Conservation (phyloP, 2,888 invertebrate species). For the Rhagonycha fulva region DNA sequence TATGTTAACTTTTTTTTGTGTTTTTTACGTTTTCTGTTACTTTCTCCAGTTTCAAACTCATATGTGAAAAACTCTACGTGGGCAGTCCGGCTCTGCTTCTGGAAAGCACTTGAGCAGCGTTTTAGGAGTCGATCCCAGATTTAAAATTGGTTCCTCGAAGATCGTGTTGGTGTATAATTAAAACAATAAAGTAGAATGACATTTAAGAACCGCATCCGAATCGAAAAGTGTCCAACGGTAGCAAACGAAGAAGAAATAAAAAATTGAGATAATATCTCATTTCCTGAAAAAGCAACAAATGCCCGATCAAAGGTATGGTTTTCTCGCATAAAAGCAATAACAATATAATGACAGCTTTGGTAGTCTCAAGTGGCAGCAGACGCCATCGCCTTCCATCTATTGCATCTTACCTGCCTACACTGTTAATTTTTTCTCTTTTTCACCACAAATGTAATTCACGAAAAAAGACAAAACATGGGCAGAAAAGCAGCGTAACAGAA, state of each 20-base stretch:
- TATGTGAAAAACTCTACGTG: too few relatives aligned
- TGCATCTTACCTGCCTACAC: slow-evolving; percentile 22
- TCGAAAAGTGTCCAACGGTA: slow-evolving; percentile 23
- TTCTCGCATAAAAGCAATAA: slow-evolving; percentile 43
- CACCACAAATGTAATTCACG: neutral
- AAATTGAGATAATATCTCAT: slow-evolving; percentile 36
- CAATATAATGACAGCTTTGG: slow-evolving; percentile 46
- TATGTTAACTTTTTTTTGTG: too few relatives aligned
- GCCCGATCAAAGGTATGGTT: slow-evolving; percentile 25
- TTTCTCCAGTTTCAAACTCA: too few relatives aligned
- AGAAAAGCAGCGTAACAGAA: slow-evolving; percentile 12
- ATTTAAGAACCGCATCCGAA: neutral
- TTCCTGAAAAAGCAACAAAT: slow-evolving; percentile 22
- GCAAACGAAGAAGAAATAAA: slow-evolving; percentile 22
- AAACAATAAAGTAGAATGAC: neutral
- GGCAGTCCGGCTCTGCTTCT: neutral
- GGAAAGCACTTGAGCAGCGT: neutral
- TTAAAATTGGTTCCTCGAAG: neutral
- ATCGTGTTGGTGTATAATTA: neutral
- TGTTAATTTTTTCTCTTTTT: slow-evolving; percentile 14
- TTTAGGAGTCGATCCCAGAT: neutral
- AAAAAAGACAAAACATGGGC: neutral
- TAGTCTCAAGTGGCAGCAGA: slow-evolving; percentile 46
- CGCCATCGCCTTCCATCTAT: slow-evolving; percentile 38
- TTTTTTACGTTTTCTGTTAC: too few relatives aligned